Evolutionary conservation across 2,888 invertebrate genomes (phyloP).

Genomic region (Apodemia zela): DNA sequence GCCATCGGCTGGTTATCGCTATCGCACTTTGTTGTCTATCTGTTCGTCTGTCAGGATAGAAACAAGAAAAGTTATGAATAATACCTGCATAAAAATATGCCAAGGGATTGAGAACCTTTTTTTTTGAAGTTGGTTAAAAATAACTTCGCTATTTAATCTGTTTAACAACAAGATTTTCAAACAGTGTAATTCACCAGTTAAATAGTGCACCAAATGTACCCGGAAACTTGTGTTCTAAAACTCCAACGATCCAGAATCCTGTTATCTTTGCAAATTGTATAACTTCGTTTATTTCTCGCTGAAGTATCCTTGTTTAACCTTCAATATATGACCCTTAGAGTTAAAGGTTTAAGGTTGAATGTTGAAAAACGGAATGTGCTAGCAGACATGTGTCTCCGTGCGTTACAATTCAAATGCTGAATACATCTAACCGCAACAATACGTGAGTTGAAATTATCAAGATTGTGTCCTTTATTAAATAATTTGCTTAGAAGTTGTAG

Average conservation of each 20-base stretch:
- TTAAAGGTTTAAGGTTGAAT: constrained; percentile 17
- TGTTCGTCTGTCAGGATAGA: too few species aligned
- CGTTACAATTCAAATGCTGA: constrained; percentile 30
- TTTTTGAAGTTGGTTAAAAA: not conserved
- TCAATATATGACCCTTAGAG: constrained; percentile 18
- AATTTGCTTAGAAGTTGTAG: not conserved
- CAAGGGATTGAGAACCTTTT: not conserved
- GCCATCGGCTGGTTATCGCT: too few species aligned
- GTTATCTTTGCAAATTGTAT: constrained; percentile 29
- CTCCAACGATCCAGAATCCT: constrained; percentile 26
- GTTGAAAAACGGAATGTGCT: constrained; percentile 13
- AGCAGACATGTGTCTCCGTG: constrained; percentile 22
- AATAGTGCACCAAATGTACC: constrained; percentile 26
- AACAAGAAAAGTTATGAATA: too few species aligned
- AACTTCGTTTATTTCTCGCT: constrained; percentile 26
- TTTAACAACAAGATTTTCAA: not conserved
- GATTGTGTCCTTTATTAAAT: constrained; percentile 32
- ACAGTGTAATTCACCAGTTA: constrained; percentile 22
- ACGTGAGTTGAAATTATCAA: constrained; percentile 38
- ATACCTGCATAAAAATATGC: too few species aligned
- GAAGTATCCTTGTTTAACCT: constrained; percentile 21
- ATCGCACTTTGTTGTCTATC: too few species aligned
- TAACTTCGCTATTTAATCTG: too few species aligned
- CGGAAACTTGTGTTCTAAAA: constrained; percentile 15
- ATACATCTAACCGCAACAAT: constrained; percentile 35